Evolutionary conservation across 1,140 invertebrate genomes (phyloP).

Genomic region (Drosophila setifemur): DNA sequence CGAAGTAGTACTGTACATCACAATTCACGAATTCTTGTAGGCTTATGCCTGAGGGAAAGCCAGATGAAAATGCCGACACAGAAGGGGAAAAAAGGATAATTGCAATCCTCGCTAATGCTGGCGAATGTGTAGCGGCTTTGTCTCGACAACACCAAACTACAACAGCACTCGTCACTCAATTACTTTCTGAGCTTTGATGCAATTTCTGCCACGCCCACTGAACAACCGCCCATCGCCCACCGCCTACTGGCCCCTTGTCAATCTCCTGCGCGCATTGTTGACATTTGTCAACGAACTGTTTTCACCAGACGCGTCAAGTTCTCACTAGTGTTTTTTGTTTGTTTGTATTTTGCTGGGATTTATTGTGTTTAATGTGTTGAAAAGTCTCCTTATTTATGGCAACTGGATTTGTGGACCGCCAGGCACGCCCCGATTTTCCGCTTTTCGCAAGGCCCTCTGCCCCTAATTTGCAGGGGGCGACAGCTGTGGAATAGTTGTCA

Average conservation of each 20-base stretch:
- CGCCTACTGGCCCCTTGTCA: constrained; percentile 1
- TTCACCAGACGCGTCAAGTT: constrained; percentile 41
- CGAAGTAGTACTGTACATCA: too few relatives aligned
- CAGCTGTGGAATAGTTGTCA: constrained; percentile 59
- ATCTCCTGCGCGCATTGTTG: constrained; percentile 47
- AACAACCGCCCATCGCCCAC: neutral
- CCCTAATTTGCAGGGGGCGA: neutral
- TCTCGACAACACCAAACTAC: neutral
- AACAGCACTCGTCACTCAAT: constrained; percentile 58
- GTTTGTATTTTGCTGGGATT: constrained; percentile 58
- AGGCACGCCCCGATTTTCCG: neutral
- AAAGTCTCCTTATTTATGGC: constrained; percentile 75
- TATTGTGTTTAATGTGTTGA: constrained; percentile 79
- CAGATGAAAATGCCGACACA: neutral
- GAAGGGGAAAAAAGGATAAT: constrained; percentile 37
- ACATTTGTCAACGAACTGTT: constrained; percentile 62
- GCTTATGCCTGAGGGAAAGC: neutral
- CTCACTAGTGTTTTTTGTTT: constrained; percentile 27
- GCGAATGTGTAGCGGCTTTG: constrained; percentile 60
- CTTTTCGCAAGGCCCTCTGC: neutral
- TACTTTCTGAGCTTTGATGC: constrained; percentile 29
- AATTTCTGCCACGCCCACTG: neutral
- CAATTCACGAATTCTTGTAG: neutral
- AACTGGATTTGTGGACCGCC: constrained; percentile 29
- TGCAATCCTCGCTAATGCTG: constrained; percentile 69